Evolutionary conservation across 2,113 vertebrate genomes (phyloP).

Genomic region (Microtus pennsylvanicus): DNA sequence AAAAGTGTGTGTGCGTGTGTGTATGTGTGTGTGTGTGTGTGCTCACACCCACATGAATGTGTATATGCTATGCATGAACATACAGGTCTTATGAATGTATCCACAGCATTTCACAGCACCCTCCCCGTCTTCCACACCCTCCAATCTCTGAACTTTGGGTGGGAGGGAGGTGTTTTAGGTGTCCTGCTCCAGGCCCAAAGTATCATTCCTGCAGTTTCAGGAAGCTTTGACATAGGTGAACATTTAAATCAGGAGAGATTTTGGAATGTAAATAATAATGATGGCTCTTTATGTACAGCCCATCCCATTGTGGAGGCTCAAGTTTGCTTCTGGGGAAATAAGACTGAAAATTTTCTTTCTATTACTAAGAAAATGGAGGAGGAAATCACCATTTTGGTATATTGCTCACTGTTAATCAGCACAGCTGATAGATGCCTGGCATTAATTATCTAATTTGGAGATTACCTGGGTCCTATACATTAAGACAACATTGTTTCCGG

Average conservation of each 20-base stretch:
- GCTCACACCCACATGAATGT: too few relatives aligned
- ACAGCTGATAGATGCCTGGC: background rate
- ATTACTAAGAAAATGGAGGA: background rate
- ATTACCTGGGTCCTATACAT: background rate
- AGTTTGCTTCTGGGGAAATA: background rate
- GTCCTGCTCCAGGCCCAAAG: background rate
- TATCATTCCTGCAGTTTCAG: background rate
- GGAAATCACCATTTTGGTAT: background rate
- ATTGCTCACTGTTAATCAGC: background rate
- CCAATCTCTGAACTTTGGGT: background rate
- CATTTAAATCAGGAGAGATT: background rate
- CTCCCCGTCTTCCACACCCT: background rate
- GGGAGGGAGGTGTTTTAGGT: background rate
- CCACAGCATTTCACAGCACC: background rate
- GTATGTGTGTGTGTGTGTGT: background rate
- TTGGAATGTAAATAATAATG: background rate
- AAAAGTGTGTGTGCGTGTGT: background rate
- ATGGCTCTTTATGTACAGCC: background rate
- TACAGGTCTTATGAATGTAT: background rate
- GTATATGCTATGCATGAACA: background rate
- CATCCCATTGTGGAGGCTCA: too few relatives aligned
- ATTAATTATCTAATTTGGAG: background rate
- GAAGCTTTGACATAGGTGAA: background rate
- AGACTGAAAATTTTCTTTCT: background rate
- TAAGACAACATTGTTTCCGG: background rate